A percentile compares a stretch with the other conserved stretches of the same genome.
Evolutionary conservation across 2,113 vertebrate species (phyloP).

Genomic region (Regulus satrapa): DNA sequence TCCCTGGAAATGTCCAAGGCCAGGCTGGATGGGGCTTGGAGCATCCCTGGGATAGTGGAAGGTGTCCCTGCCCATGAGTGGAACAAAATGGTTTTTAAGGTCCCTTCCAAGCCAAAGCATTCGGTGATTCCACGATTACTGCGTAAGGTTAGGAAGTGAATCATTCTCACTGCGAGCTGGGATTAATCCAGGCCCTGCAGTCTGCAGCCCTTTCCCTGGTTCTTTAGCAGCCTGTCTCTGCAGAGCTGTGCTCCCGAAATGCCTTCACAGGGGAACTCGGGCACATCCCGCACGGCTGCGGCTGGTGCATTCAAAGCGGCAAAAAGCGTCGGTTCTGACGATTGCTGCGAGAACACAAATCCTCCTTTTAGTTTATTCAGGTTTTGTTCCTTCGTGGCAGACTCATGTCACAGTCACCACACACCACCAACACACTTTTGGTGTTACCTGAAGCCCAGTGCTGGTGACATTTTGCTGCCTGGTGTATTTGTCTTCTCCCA

Average conservation of each 20-base stretch:
- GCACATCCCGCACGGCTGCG: neutral
- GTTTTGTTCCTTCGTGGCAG: neutral
- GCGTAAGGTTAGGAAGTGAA: neutral
- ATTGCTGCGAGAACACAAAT: neutral
- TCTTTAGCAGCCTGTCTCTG: neutral
- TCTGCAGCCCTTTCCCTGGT: neutral
- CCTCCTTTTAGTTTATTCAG: fast-evolving
- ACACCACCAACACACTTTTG: fast-evolving
- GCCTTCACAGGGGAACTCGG: neutral
- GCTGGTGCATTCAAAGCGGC: neutral
- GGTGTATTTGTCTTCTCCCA: neutral
- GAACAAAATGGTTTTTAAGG: neutral
- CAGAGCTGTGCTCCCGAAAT: neutral
- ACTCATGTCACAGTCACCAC: fast-evolving
- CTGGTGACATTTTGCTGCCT: neutral
- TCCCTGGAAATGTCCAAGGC: neutral
- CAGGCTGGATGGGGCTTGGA: neutral
- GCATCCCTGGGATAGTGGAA: neutral
- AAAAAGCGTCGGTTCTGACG: neutral
- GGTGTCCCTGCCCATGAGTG: neutral
- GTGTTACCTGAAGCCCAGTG: too few relatives aligned
- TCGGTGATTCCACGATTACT: neutral
- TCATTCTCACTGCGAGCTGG: neutral
- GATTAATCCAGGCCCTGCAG: neutral
- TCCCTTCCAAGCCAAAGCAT: neutral